Evolutionary conservation across 1,140 invertebrate species (phyloP), one percentile per base, ranked within the genome.

Genomic region (Lethocerus indicus): DNA sequence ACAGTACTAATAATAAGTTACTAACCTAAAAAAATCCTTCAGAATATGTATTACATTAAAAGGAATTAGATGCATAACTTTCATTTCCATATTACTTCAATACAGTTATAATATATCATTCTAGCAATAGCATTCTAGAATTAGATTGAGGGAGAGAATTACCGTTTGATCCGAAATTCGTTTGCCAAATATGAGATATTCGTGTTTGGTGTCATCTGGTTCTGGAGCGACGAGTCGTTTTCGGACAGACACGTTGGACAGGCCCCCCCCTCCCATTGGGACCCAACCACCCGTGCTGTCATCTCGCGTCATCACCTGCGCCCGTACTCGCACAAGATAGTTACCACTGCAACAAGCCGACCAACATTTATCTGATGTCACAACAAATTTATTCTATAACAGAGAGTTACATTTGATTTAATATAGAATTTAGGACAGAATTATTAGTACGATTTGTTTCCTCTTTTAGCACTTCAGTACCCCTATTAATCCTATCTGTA

Each of bases 291-390:
- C 91, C 47, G 85, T 88, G 64, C 85, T 90, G 67, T 95, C 92
- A 79, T 96, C 91, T 58, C 91, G 76, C 62, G 86, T 92, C 92
- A 96, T 96, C 72, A 95, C 91, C 77, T 95, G 91, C 70, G 91
- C 92, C 62, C 87, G 83, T 62, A 96, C 90, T 68, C 83, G 86
- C 72, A 94, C 91, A 79, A 95, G 75, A 72, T 81, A 87, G 69
- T 80, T 77, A 66, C 77, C 85, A 82, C 85, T 51, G 42, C 9
- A 51, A 56, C 35, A 51, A 52, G 48, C 54, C 36, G 40, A 20
- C 23, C 9, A 1, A 16, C 2, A 32, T 24, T 25, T 21, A 47
- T 36, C 12, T 12, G 6, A 26, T 14, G 16, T 37, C 14, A 40
- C 37, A 42, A 13, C 21, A 27, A 12, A 32, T n/a, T 18, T 13